Evolutionary conservation across 2,888 invertebrate species (phyloP).

Genomic region (Hetaerina titia): DNA sequence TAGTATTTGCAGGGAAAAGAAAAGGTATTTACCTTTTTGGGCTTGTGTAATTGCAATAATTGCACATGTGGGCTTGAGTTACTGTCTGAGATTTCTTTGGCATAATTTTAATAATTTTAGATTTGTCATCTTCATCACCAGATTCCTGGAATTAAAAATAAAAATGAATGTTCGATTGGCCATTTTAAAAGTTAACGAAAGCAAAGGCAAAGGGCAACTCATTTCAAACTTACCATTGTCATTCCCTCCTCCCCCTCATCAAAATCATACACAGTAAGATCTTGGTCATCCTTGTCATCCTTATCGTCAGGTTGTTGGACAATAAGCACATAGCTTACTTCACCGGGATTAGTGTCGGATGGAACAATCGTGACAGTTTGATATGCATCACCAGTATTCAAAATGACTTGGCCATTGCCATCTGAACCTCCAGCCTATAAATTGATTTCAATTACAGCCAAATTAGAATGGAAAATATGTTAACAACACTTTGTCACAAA

Average conservation of each 20-base stretch:
- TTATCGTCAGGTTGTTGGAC: constrained; percentile 86
- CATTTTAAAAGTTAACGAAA: neutral
- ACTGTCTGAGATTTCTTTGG: constrained; percentile 83
- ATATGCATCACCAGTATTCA: constrained; percentile 83
- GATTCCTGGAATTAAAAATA: constrained; percentile 77
- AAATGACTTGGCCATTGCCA: constrained; percentile 76
- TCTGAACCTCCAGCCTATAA: constrained; percentile 74
- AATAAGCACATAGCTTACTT: constrained; percentile 93
- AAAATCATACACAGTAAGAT: constrained; percentile 87
- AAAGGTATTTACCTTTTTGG: constrained; percentile 83
- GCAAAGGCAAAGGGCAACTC: neutral
- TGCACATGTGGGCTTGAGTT: constrained; percentile 89
- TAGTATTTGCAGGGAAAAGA: constrained; percentile 58
- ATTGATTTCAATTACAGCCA: neutral
- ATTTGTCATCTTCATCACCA: constrained; percentile 83
- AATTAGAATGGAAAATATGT: neutral
- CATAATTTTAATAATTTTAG: constrained; percentile 82
- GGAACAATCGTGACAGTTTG: constrained; percentile 93
- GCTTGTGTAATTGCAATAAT: constrained; percentile 94
- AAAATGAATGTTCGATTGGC: constrained; percentile 4
- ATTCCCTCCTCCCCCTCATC: constrained; percentile 83
- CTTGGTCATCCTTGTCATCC: constrained; percentile 78
- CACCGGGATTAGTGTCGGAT: constrained; percentile 86
- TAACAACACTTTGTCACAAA: neutral
- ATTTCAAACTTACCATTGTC: constrained; percentile 72